Evolutionary conservation across 2,888 invertebrate species (phyloP).

Genomic region (Thecocarcelia acutangulata): DNA sequence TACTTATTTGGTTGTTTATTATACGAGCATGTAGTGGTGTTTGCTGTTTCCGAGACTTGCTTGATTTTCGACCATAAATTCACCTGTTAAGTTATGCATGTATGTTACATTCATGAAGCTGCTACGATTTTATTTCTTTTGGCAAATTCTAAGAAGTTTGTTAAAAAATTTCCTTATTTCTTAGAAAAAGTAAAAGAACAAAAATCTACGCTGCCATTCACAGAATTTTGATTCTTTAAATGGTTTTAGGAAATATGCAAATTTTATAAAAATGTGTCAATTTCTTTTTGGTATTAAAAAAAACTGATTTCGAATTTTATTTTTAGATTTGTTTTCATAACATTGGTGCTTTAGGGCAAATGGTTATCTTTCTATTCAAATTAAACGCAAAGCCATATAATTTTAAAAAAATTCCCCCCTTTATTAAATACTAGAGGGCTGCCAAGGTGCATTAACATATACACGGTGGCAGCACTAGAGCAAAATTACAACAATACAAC

Average conservation of each 20-base stretch:
- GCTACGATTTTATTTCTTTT: constrained; percentile 19
- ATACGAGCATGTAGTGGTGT: constrained; percentile 1
- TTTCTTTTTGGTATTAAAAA: neutral
- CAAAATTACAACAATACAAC: no score
- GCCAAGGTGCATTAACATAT: no score
- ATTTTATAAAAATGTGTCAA: neutral
- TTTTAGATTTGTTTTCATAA: no score
- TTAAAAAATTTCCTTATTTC: constrained; percentile 46
- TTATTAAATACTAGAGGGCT: no score
- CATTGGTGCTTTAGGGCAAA: no score
- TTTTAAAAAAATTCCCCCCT: no score
- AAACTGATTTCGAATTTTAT: no score
- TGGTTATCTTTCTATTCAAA: no score
- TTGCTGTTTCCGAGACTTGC: constrained; percentile 25
- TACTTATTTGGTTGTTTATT: constrained; percentile 40
- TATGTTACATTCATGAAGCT: constrained; percentile 57
- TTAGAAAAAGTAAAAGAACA: constrained; percentile 40
- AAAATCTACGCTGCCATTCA: constrained; percentile 25
- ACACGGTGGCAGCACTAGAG: no score
- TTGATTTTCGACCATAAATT: constrained; percentile 49
- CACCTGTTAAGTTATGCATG: constrained; percentile 66
- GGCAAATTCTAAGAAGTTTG: constrained; percentile 59
- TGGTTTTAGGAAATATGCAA: constrained; percentile 35
- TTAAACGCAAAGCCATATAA: no score
- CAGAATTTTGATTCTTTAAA: constrained; percentile 33